These are phyloP conservation scores for Bombylius discolor DNA, from an alignment of 2,888 invertebrate genomes.

Conservation along the genomic window DNA sequence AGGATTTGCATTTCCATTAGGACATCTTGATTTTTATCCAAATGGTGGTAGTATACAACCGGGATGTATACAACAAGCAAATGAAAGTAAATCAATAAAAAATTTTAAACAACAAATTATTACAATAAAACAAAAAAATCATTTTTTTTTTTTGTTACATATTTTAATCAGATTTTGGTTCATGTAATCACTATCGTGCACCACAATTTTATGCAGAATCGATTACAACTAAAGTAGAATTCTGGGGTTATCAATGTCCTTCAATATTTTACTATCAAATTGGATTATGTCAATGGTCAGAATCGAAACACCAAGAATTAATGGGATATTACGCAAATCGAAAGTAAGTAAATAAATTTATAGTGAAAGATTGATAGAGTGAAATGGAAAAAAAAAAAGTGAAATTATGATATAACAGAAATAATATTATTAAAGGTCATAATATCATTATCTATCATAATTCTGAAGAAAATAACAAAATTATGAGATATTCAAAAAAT, in stretches of 20 bases:
- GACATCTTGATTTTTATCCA: conserved; percentile 45
- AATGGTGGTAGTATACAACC: conserved; percentile 47
- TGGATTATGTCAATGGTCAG: conserved; percentile 35
- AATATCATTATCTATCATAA: no score
- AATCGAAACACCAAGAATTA: conserved; percentile 24
- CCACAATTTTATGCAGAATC: conserved; percentile 48
- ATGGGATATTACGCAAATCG: conserved; percentile 39
- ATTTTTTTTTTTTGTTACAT: conserved; percentile 30
- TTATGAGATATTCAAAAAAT: no score
- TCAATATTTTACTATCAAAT: conserved; percentile 42
- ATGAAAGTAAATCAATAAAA: no score
- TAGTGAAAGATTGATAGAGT: not conserved
- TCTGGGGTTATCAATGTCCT: conserved; percentile 43
- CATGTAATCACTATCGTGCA: conserved; percentile 48
- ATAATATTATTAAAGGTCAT: no score
- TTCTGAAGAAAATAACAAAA: no score
- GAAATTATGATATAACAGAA: no score
- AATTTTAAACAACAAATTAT: no score
- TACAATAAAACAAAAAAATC: conserved; percentile 18
- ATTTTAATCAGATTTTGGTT: conserved; percentile 18
- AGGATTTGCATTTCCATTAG: conserved; percentile 42
- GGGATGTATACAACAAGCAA: conserved; percentile 35
- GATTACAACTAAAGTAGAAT: conserved; percentile 39
- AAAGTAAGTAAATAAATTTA: not conserved
- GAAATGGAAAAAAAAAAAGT: no score